phyloP scores from a whole-genome alignment of 2,888 invertebrate genomes.

The Ferrisia virgata region DNA sequence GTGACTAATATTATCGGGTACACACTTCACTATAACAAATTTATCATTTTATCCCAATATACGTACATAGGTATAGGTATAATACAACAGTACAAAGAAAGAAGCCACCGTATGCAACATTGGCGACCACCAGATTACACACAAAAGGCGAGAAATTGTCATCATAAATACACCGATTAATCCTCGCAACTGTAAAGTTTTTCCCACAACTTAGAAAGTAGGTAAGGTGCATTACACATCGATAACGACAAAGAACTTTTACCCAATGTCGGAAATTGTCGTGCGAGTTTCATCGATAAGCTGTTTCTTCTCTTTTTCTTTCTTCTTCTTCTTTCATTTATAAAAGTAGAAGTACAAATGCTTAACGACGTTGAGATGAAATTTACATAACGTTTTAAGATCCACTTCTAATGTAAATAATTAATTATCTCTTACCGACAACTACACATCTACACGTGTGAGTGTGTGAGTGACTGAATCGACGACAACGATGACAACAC shows the following conservation, averaged over 20 bases:
- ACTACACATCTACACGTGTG: background rate
- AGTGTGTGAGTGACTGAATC: background rate
- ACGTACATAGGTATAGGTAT: background rate
- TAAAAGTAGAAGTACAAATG: background rate
- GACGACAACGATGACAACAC: background rate
- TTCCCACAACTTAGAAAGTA: background rate
- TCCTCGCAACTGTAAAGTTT: background rate
- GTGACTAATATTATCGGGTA: background rate
- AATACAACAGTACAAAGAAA: background rate
- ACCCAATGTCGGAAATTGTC: slow-evolving; percentile 23
- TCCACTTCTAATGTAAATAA: background rate
- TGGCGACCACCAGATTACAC: background rate
- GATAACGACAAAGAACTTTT: slow-evolving; percentile 1
- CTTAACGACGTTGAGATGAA: background rate
- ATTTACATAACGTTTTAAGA: background rate
- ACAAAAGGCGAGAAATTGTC: background rate
- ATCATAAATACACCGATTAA: slow-evolving; percentile 3
- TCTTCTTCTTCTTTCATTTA: background rate
- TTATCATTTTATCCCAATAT: background rate
- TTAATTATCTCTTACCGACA: slow-evolving; percentile 23
- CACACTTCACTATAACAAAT: background rate
- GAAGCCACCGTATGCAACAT: background rate
- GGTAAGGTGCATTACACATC: background rate
- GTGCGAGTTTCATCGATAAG: background rate
- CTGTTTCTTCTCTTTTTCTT: background rate